These are phyloP conservation scores for Lophura nycthemera DNA, from an alignment of 2,113 vertebrate species.

Conservation along the genomic window DNA sequence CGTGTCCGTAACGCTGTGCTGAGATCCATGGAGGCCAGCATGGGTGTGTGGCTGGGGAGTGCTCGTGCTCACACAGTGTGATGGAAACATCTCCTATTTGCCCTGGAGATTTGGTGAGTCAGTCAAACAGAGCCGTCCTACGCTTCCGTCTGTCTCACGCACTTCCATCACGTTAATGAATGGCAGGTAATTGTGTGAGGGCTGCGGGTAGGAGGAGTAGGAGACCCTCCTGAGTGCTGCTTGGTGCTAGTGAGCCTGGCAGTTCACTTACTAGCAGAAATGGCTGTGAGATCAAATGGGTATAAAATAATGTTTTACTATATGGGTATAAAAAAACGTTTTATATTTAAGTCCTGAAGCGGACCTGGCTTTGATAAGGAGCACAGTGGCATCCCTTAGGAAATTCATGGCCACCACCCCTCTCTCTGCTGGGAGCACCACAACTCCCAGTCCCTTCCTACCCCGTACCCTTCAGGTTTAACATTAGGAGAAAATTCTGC, in stretches of 20 bases:
- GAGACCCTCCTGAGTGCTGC: not conserved
- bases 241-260: not conserved
- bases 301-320: not conserved
- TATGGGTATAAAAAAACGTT: not conserved
- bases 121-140: not conserved
- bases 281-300: not conserved
- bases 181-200: conserved; percentile 13
- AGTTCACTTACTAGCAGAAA: not conserved
- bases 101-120: conserved; percentile 47
- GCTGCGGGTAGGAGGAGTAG: conserved; percentile 20
- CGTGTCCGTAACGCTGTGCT: no score
- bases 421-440: no score
- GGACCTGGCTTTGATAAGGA: not conserved
- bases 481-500: no score
- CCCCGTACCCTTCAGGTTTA: not conserved
- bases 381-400: not conserved
- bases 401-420: not conserved
- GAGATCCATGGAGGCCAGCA: not conserved
- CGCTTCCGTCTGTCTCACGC: not conserved
- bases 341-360: not conserved
- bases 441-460: not conserved
- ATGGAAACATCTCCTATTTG: not conserved
- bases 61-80: not conserved
- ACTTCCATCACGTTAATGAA: conserved; percentile 31
- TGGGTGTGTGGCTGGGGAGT: not conserved